Conservation (phyloP, 2,888 invertebrate species). For the Timema podura region DNA sequence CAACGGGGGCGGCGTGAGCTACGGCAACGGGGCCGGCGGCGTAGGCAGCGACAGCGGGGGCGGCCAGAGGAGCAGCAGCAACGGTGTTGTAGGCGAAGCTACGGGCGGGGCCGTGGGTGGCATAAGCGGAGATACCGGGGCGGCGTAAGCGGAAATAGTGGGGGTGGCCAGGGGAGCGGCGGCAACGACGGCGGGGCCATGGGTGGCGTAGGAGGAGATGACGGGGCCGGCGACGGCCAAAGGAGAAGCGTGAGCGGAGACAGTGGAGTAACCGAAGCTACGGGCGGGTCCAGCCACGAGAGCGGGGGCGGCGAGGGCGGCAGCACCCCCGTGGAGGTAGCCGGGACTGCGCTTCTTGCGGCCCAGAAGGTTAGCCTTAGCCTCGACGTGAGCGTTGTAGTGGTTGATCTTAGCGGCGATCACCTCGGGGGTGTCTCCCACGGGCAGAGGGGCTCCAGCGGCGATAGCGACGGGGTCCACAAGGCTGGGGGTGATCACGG, state of each 20-base stretch:
- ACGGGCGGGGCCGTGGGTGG: constrained; percentile 43
- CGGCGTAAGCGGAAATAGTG: constrained; percentile 41
- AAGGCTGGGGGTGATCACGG: constrained; percentile 39
- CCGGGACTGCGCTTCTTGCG: constrained; percentile 28
- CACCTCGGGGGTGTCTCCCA: constrained; percentile 44
- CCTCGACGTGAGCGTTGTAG: constrained; percentile 49
- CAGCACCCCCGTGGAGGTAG: constrained; percentile 21
- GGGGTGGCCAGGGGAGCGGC: constrained; percentile 31
- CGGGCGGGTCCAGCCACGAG: constrained; percentile 18
- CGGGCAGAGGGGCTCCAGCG: constrained; percentile 12
- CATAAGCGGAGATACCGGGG: constrained; percentile 47
- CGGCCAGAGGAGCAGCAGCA: constrained; percentile 47
- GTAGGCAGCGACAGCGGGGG: constrained; percentile 23
- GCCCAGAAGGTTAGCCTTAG: constrained; percentile 35
- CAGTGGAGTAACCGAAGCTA: constrained; percentile 36
- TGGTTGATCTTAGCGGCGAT: constrained; percentile 52
- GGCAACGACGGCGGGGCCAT: constrained; percentile 37
- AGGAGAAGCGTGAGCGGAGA: constrained; percentile 32
- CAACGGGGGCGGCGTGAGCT: constrained; percentile 27
- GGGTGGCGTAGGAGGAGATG: constrained; percentile 50
- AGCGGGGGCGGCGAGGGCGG: constrained; percentile 23
- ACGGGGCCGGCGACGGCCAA: constrained; percentile 31
- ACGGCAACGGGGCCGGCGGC: constrained; percentile 18
- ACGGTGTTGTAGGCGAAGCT: constrained; percentile 12
- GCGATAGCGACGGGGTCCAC: constrained; percentile 41